Evolutionary conservation across 2,888 invertebrate species (phyloP).

Genomic region (Morinoia aosen): DNA sequence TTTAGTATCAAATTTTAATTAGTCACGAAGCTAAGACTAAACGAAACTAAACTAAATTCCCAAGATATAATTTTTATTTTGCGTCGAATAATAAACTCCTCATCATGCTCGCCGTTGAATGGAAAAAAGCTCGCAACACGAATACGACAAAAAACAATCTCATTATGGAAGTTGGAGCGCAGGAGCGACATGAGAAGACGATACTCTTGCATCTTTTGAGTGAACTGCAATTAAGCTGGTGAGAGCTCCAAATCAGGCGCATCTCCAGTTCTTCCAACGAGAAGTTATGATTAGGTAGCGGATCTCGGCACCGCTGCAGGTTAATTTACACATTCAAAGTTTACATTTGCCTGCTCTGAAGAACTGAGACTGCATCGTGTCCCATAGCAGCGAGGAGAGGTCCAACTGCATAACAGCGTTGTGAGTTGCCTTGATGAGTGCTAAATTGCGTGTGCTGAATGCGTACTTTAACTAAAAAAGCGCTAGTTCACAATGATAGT

Average conservation of each 20-base stretch:
- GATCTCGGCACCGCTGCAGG: neutral
- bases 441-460: neutral
- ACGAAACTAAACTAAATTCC: neutral
- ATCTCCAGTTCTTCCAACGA: neutral
- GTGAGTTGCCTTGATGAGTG: neutral
- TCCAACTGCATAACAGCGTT: neutral
- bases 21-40: too few species aligned
- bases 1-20: too few species aligned
- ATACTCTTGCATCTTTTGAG: neutral
- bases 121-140: neutral
- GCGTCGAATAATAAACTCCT: neutral
- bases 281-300: neutral
- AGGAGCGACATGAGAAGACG: neutral
- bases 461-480: neutral
- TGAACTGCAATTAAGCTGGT: neutral
- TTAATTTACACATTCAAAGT: neutral
- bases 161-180: neutral
- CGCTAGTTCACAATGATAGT: too few species aligned
- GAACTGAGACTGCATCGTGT: neutral
- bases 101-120: neutral
- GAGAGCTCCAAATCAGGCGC: neutral
- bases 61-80: neutral
- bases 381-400: neutral
- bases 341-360: neutral
- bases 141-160: neutral